Conservation (phyloP, 2,113 vertebrate genomes). For the Pterocles gutturalis region DNA sequence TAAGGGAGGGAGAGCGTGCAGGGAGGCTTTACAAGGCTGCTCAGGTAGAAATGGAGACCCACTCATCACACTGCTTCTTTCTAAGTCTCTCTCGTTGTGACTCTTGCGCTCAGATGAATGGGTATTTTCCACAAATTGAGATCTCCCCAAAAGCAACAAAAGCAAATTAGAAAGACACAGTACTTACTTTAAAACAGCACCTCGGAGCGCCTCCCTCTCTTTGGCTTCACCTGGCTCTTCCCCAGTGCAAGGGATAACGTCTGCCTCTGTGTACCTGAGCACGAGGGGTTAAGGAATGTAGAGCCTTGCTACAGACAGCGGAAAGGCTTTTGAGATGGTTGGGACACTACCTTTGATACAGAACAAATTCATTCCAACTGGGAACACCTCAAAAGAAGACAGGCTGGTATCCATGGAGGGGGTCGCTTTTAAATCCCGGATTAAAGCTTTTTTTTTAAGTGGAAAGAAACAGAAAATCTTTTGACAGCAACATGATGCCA, state of each 20-base stretch:
- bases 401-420: background rate
- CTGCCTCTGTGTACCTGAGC: slow-evolving; percentile 95
- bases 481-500: background rate
- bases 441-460: background rate
- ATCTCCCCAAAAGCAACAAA: background rate
- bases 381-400: background rate
- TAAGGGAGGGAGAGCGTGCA: background rate
- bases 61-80: background rate
- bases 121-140: background rate
- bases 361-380: background rate
- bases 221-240: slow-evolving; percentile 98
- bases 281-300: slow-evolving; percentile 78
- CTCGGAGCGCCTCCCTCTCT: slow-evolving; percentile 95
- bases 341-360: background rate
- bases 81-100: background rate
- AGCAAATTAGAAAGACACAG: background rate
- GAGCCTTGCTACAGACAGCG: background rate
- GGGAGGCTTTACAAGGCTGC: background rate
- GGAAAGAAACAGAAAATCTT: background rate
- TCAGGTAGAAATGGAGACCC: background rate
- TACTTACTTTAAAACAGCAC: slow-evolving; percentile 96
- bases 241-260: slow-evolving; percentile 97
- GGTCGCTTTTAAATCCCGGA: background rate
- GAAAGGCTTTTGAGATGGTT: background rate
- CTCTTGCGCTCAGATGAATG: background rate